phyloP scores from a whole-genome alignment of 1,140 invertebrate species.

The Zaprionus camerounensis region DNA sequence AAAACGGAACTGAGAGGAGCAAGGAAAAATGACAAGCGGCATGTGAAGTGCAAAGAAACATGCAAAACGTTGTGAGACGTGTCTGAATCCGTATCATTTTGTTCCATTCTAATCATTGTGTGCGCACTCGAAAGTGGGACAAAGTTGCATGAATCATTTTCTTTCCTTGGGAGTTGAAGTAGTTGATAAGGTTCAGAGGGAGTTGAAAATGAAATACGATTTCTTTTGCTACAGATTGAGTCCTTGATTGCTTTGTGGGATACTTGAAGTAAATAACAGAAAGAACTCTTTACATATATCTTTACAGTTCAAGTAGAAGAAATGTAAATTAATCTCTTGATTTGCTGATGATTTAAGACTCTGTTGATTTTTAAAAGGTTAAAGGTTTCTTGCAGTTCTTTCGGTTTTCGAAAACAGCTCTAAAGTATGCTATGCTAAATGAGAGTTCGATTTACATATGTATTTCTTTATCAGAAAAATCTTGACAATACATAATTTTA shows the following conservation, averaged over 20 bases:
- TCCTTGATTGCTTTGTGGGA: not conserved
- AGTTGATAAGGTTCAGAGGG: not conserved
- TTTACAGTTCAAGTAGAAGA: not conserved
- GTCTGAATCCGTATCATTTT: conserved; percentile 47
- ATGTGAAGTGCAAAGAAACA: conserved; percentile 58
- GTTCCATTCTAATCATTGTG: conserved; percentile 54
- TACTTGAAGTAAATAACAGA: not conserved
- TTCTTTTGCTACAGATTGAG: not conserved
- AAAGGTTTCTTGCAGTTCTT: not conserved
- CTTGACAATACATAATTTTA: not conserved
- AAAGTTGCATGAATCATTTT: conserved; percentile 30
- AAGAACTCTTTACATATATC: not conserved
- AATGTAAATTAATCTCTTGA: not conserved
- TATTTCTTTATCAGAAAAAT: not conserved
- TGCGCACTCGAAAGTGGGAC: conserved; percentile 46
- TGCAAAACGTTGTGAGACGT: conserved; percentile 46
- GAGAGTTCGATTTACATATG: not conserved
- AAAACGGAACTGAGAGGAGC: conserved; percentile 43
- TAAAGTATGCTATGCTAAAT: conserved; percentile 14
- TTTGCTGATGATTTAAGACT: no score
- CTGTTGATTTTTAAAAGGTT: not conserved
- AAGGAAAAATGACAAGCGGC: conserved; percentile 38
- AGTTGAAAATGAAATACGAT: conserved; percentile 10
- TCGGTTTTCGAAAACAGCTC: not conserved
- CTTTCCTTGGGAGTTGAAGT: not conserved